Evolutionary conservation across 1,140 invertebrate genomes (phyloP), one percentile per base, ranked within the genome.

Genomic region (Aphelenchoides fujianensis): DNA sequence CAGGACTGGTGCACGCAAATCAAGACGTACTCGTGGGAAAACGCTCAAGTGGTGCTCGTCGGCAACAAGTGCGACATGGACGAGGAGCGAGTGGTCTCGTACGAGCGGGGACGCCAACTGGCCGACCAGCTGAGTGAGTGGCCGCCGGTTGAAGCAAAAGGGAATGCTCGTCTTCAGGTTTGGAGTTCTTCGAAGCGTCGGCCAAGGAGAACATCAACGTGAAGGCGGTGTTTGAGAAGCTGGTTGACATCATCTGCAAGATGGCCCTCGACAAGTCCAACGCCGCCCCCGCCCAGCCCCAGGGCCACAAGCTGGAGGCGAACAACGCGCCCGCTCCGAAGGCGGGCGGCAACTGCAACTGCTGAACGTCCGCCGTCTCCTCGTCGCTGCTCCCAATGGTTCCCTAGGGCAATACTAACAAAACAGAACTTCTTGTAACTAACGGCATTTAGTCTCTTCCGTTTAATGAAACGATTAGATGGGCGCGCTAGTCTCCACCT

Each of bases 51-150:
- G n/a, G 96, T 98, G 77, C 88, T 98, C 73, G 95, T 95, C n/a
- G 96, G 96, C 23, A 99, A 99, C 88, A 99, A 99, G 87, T 90
- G 95, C 86, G 97, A 99, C 85, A 96, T 99, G 93, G 95, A 98
- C 84, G 95, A 98, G 81, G 95, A 98, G 83, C 89, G 96, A 70
- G 95, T 98, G 1, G 96, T 99, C 74, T 95, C 93, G 75, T 92
- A 90, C 77, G 96, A 99, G 80, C 88, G 96, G 76, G 97, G 97
- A 35, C 93, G 94, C 85, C 94, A 97, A 84, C 87, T 99, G 57
- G 95, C 97, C 30, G 96, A 98, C 74, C 95, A 98, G 83, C 88
- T 99, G 73, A 94, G 87, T 88, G 82, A 70, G 68, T 34, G 9
- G 12, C 41, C n/a, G n/a, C n/a, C n/a, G n/a, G n/a, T n/a, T n/a